Evolutionary conservation across 2,888 invertebrate genomes (phyloP).

Genomic region (Acanthacorydalis orientalis): DNA sequence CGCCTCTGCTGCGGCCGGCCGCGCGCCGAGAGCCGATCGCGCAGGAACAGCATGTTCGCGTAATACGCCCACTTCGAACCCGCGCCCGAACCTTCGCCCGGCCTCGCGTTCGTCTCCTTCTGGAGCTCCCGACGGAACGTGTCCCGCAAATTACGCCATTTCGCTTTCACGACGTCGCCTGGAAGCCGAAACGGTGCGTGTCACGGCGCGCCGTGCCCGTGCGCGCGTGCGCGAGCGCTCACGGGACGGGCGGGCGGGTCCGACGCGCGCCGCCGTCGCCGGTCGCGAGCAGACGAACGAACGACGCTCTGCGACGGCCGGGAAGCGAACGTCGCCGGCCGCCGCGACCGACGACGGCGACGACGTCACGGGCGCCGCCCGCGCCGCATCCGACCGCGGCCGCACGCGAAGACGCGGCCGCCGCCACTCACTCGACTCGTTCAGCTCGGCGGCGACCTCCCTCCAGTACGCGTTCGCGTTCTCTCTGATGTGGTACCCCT

Average conservation of each 20-base stretch:
- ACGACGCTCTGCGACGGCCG: too few relatives aligned
- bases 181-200: neutral
- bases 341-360: neutral
- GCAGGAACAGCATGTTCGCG: neutral
- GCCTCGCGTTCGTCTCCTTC: neutral
- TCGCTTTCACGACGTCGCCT: neutral
- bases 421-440: neutral
- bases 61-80: neutral
- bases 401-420: neutral
- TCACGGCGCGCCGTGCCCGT: too few relatives aligned
- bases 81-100: neutral
- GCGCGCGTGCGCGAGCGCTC: too few relatives aligned
- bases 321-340: too few relatives aligned
- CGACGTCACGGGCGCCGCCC: too few relatives aligned
- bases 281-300: neutral
- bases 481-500: neutral
- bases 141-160: neutral
- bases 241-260: too few relatives aligned
- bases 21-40: neutral
- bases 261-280: too few relatives aligned
- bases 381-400: too few relatives aligned
- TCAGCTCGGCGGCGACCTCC: neutral
- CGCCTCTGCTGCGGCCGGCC: neutral
- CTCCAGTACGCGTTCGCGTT: neutral
- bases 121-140: neutral